Evolutionary conservation across 2,113 vertebrate genomes (phyloP).

Genomic region (Baryphthengus martii): DNA sequence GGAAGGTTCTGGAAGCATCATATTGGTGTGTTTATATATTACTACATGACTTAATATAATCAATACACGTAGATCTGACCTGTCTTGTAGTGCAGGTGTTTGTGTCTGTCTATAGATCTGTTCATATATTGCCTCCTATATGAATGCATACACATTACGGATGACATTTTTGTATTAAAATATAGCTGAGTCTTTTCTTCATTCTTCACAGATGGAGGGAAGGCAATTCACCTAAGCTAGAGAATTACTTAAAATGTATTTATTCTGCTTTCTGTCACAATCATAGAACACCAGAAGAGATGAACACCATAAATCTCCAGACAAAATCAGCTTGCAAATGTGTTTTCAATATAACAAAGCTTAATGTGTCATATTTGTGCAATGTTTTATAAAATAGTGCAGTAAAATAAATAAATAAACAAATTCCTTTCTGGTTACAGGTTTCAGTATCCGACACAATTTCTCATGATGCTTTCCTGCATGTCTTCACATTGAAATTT

Average conservation of each 20-base stretch:
- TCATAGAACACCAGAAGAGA: neutral
- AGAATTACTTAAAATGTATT: neutral
- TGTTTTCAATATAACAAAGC: neutral
- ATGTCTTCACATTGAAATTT: neutral
- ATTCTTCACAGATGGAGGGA: neutral
- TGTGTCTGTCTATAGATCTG: neutral
- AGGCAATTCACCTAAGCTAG: neutral
- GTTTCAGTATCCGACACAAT: neutral
- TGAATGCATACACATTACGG: neutral
- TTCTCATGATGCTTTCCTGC: neutral
- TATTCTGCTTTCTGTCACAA: neutral
- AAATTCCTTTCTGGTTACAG: neutral
- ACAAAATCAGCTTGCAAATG: neutral
- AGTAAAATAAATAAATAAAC: neutral
- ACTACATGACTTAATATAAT: neutral
- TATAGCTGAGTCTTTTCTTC: neutral
- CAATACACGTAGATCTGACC: neutral
- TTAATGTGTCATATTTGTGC: neutral
- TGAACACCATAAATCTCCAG: neutral
- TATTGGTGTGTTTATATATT: neutral
- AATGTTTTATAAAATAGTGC: neutral
- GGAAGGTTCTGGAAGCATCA: neutral
- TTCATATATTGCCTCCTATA: neutral
- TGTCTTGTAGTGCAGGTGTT: neutral
- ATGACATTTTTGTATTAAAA: neutral